A percentile compares a stretch with the other conserved stretches of the same genome.
phyloP scores from a whole-genome alignment of 1,140 invertebrate species.

The Caerostris extrusa region DNA sequence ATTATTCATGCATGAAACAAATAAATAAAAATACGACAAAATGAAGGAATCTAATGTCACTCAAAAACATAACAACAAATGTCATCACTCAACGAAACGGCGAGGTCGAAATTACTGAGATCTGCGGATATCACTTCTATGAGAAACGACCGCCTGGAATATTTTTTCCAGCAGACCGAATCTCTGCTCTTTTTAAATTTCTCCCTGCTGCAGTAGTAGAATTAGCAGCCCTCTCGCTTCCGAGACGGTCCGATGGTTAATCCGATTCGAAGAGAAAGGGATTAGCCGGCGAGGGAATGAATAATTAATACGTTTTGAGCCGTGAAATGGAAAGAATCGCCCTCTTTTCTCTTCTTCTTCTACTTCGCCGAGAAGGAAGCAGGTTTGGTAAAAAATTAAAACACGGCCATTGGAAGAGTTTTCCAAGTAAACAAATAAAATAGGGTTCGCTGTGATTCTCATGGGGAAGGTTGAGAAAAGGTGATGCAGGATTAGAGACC shows the following conservation, averaged over 20 bases:
- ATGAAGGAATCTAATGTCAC: background rate
- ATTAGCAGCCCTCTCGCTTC: conserved; percentile 4
- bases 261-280: conserved; percentile 34
- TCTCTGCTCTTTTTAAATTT: background rate
- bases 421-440: background rate
- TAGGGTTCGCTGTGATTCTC: background rate
- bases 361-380: background rate
- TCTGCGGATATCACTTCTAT: background rate
- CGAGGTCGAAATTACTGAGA: background rate
- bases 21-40: too few relatives aligned
- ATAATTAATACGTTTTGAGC: conserved; percentile 59
- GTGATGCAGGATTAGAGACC: background rate
- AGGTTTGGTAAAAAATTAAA: conserved; percentile 18
- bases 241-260: conserved; percentile 26
- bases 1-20: too few relatives aligned
- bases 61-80: background rate
- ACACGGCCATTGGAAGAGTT: background rate
- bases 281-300: conserved; percentile 46
- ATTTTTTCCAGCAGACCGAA: background rate
- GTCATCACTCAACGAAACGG: background rate
- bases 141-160: conserved; percentile 15
- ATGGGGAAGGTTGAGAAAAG: background rate
- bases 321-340: conserved; percentile 3
- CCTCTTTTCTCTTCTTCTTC: too few relatives aligned
- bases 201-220: background rate